Base-by-base conservation (phyloP, 1,140 invertebrate genomes). In the Pygmarrhopalites habei region DNA sequence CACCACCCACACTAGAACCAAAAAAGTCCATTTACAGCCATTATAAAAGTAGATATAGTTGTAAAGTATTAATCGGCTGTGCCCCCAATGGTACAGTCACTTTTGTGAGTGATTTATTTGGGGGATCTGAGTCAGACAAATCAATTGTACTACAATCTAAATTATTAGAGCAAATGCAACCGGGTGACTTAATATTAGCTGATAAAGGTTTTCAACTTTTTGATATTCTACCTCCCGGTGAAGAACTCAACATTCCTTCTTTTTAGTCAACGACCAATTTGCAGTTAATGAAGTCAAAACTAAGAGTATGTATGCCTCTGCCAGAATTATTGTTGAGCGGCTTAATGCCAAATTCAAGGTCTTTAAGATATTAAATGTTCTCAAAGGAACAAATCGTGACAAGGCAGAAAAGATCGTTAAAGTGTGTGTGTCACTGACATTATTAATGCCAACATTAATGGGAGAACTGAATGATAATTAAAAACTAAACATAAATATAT, bases 381-480 rank as follows among this genome's bases (percentile, higher is more conserved):
- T 59, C 0, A 59, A 7, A 26, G 58, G 17, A 14, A n/a, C 7
- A 0, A 49, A 44, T 21, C 12, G 41, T 28, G 12, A 1, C 2
- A 59, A 26, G 17, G 58, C 58, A 7, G 28, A 59, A 12, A 12
- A 0, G 1, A 30, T 59, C 17, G 58, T 59, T 0, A 59, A 59
- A 47, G 58, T 59, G 0, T 59, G 58, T 47, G n/a, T 59, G 1
- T 41, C 58, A 12, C 26, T 59, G 0, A 59, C 58, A 46, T 17
- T 19, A 5, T n/a, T 59, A 29, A 59, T 59, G 58, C 58, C 58
- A 12, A 59, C 58, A 1, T 19, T 59, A 32, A 59, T 59, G 58
- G 28, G 15, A 4, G 57, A 59, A 44, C 28, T 58, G 19, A 35
- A 25, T 47, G 7, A 47, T n/a, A 47, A n/a, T 47, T 7, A n/a